phyloP scores from a whole-genome alignment of 2,888 invertebrate species.

The Dioctria rufipes region DNA sequence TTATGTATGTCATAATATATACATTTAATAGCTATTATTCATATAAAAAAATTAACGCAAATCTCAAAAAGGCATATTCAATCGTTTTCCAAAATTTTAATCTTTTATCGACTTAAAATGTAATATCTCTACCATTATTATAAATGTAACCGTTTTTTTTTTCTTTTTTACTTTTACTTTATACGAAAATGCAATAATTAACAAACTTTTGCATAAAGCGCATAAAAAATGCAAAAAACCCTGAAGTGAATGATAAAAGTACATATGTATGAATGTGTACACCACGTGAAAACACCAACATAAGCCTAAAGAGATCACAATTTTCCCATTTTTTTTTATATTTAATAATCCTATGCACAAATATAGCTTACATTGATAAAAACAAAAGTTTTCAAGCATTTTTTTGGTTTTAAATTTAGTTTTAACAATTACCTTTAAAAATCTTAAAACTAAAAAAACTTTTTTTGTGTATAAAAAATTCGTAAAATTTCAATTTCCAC shows the following conservation, averaged over 20 bases:
- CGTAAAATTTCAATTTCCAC: no score
- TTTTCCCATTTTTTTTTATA: slow-evolving; percentile 14
- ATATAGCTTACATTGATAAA: slow-evolving; percentile 25
- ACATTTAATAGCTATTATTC: no score
- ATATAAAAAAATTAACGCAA: no score
- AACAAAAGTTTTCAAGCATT: slow-evolving; percentile 11
- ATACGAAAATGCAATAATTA: slow-evolving; percentile 21
- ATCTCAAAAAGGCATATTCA: not conserved
- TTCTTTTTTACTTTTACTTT: not conserved
- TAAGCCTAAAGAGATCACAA: slow-evolving; percentile 45
- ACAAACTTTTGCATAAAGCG: not conserved
- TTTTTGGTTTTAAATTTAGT: slow-evolving; percentile 7
- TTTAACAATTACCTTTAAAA: slow-evolving; percentile 25
- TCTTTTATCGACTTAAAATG: not conserved
- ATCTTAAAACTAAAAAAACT: slow-evolving; percentile 22
- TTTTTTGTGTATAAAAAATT: not conserved
- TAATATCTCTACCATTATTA: not conserved
- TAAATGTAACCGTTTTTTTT: not conserved
- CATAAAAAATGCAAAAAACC: slow-evolving; percentile 28
- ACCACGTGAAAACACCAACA: slow-evolving; percentile 9
- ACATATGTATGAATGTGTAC: not conserved
- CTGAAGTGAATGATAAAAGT: not conserved
- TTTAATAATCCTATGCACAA: slow-evolving; percentile 14
- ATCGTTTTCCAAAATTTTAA: not conserved
- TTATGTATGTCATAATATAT: no score